Evolutionary conservation across 2,113 vertebrate genomes (phyloP), one percentile per base, ranked within the genome.

Genomic region (Petromus typicus): DNA sequence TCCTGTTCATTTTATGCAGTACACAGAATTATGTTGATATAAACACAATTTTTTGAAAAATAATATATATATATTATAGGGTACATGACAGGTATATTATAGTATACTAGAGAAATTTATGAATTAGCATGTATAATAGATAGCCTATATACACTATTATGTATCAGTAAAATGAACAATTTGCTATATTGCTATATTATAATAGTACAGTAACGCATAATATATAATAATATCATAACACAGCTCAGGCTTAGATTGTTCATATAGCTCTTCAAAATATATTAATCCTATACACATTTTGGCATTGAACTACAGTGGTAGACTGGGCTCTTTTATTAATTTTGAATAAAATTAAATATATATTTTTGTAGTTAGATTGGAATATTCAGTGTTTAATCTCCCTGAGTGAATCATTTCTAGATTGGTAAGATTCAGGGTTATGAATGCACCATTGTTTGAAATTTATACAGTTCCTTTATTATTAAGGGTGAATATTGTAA

Each of bases 391-490:
- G 10, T 88, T 92, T 93, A 61, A 45, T 54, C 57, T 71, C 45
- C 30, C 82, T 95, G 16, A 1, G 76, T 40, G 30, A 75, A 92
- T 48, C 48, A 83, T 66, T 67, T 40, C 22, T n/a, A 12, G 17
- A 73, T 73, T 67, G 43, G 79, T 83, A 30, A 95, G n/a, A 93
- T 48, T 67, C 30, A 34, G 8, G 81, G 48, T 82, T 86, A 78
- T 86, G 67, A 63, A 51, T 66, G 76, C 63, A 89, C 34, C 20
- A 69, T 17, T 48, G 9, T 34, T 76, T 59, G 45, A 66, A 73
- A 81, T 82, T 90, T 94, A 90, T 81, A 32, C 88, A 63, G 94
- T 93, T 82, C 64, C 61, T 90, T 90, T 92, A 81, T 94, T 82
- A 88, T 86, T 90, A 45, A 85, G 32, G n/a, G 30, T 92, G 71